Conservation (phyloP, 2,797 vertebrate species). For the Phaenicophaeus curvirostris region DNA sequence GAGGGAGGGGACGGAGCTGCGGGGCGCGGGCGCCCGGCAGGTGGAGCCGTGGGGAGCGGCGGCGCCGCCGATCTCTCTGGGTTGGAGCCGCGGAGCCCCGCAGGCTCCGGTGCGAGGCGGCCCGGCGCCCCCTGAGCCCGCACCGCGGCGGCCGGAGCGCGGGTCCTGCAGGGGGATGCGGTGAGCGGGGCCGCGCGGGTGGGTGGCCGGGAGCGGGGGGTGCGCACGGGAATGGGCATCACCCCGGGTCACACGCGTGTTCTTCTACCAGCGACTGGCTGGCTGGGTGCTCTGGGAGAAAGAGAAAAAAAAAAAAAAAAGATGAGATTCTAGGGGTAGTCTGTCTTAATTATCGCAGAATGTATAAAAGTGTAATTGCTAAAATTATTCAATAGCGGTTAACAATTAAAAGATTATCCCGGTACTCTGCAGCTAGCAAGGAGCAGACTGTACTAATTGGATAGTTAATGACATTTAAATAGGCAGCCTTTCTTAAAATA, state of each 20-base stretch:
- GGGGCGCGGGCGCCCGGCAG: slow-evolving; percentile 6
- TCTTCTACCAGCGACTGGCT: background rate
- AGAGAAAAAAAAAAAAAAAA: background rate
- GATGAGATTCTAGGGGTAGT: background rate
- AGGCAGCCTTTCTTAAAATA: slow-evolving; percentile 41
- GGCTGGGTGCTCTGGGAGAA: background rate
- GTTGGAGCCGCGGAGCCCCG: background rate
- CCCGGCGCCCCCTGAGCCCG: fast-evolving
- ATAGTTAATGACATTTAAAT: slow-evolving; percentile 63
- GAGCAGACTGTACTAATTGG: slow-evolving; percentile 43
- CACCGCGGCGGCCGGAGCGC: fast-evolving
- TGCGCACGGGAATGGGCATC: fast-evolving
- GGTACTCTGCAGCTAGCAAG: background rate
- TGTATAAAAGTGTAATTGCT: slow-evolving; percentile 2
- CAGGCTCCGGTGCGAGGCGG: background rate
- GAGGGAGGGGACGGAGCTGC: background rate
- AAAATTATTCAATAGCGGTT: slow-evolving; percentile 9
- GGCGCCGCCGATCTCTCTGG: fast-evolving
- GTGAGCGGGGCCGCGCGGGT: background rate
- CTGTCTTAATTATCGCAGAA: background rate
- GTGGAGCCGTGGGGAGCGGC: slow-evolving; percentile 27
- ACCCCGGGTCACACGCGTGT: fast-evolving
- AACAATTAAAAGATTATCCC: slow-evolving; percentile 49
- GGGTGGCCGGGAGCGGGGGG: background rate
- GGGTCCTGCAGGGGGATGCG: background rate